A percentile compares a stretch with the other conserved stretches of the same genome.
Conservation (phyloP, 2,113 vertebrate species). For the Peromyscus polionotus region DNA sequence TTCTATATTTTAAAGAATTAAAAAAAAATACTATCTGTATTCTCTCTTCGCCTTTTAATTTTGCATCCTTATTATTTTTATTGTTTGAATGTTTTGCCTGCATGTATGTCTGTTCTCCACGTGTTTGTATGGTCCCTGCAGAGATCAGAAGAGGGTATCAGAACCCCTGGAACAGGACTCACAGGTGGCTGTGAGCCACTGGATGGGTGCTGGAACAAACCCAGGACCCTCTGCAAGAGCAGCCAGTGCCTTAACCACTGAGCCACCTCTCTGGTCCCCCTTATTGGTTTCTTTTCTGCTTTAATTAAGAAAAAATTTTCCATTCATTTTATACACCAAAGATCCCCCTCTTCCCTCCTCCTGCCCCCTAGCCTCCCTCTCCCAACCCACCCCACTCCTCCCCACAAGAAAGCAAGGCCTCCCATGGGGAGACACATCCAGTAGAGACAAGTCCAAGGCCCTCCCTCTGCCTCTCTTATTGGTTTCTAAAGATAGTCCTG, state of each 20-base stretch:
- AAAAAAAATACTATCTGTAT: too few species aligned
- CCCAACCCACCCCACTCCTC: too few species aligned
- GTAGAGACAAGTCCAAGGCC: too few species aligned
- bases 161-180: background rate
- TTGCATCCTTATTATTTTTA: background rate
- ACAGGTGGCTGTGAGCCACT: background rate
- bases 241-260: background rate
- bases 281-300: background rate
- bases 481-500: conserved; percentile 36
- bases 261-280: background rate
- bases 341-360: too few species aligned
- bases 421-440: too few species aligned
- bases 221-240: background rate
- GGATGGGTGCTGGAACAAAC: background rate
- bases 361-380: too few species aligned
- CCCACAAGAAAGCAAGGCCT: too few species aligned
- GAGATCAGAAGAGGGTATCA: background rate
- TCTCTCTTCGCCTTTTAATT: too few species aligned
- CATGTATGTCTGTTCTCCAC: background rate
- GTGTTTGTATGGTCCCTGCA: too few species aligned
- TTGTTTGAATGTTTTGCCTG: background rate
- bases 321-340: too few species aligned
- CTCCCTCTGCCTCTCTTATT: background rate
- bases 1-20: background rate
- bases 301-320: too few species aligned